phyloP scores from a whole-genome alignment of 2,888 invertebrate genomes.

The Rhamnusium bicolor region DNA sequence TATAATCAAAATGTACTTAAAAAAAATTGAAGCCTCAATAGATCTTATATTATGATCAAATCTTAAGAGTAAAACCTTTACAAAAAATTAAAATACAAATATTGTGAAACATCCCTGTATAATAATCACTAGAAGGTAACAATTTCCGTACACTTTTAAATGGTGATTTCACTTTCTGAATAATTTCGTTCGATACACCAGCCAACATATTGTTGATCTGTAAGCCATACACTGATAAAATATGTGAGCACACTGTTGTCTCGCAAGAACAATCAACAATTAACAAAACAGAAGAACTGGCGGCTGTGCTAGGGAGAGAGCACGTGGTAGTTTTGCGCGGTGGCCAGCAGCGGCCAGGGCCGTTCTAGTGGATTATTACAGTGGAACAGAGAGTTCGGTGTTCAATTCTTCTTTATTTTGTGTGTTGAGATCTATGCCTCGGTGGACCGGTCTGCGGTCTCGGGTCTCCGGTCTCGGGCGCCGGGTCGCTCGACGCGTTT shows the following conservation, averaged over 20 bases:
- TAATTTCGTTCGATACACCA: not conserved
- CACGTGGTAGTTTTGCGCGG: slow-evolving; percentile 42
- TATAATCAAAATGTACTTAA: not conserved
- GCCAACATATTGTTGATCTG: slow-evolving; percentile 17
- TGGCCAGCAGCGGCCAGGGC: slow-evolving; percentile 34
- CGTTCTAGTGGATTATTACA: slow-evolving; percentile 37
- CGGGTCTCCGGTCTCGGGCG: slow-evolving; percentile 39
- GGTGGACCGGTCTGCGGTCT: slow-evolving; percentile 26
- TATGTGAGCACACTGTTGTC: slow-evolving; percentile 7
- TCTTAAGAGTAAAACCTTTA: slow-evolving; percentile 9
- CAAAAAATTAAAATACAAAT: slow-evolving; percentile 4
- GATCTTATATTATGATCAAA: not conserved
- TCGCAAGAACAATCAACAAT: slow-evolving; percentile 27
- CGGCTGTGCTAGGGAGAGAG: slow-evolving; percentile 14
- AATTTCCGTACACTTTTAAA: slow-evolving; percentile 17
- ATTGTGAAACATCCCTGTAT: slow-evolving; percentile 5
- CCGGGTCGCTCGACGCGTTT: slow-evolving; percentile 49
- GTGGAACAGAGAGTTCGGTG: slow-evolving; percentile 8
- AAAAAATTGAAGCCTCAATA: not conserved
- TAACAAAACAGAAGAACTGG: slow-evolving; percentile 14
- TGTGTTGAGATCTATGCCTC: slow-evolving; percentile 21
- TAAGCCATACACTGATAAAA: not conserved
- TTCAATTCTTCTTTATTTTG: slow-evolving; percentile 28
- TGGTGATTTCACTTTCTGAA: slow-evolving; percentile 17
- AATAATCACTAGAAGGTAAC: slow-evolving; percentile 2